Conservation (phyloP, 2,113 vertebrate genomes). For the Gadus macrocephalus region DNA sequence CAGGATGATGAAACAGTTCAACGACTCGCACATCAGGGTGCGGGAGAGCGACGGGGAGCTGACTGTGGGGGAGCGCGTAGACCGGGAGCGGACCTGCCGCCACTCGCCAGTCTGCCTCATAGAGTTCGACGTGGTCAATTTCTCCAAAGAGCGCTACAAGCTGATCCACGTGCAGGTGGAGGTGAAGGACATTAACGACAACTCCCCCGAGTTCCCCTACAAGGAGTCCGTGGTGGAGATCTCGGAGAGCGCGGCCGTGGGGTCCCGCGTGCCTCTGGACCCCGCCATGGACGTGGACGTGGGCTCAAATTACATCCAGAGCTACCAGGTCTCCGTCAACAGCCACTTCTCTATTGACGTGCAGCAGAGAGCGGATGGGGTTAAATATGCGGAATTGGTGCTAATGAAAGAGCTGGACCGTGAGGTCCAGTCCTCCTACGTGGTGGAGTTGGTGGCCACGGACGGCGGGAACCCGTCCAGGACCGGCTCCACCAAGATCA, state of each 20-base stretch:
- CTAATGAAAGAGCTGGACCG: constrained; percentile 90
- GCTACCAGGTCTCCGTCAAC: constrained; percentile 88
- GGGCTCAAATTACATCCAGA: constrained; percentile 89
- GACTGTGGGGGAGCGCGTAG: constrained; percentile 84
- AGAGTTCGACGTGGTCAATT: constrained; percentile 91
- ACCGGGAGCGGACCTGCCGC: constrained; percentile 87
- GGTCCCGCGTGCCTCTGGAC: constrained; percentile 84
- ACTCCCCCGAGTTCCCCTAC: constrained; percentile 85
- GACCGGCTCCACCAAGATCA: constrained; percentile 82
- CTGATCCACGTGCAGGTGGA: constrained; percentile 94
- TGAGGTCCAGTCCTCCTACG: constrained; percentile 82
- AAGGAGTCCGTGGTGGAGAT: constrained; percentile 82
- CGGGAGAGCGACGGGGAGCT: constrained; percentile 90
- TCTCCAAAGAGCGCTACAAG: constrained; percentile 87
- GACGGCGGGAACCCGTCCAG: constrained; percentile 83
- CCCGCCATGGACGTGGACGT: constrained; percentile 87
- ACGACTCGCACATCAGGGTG: constrained; percentile 86
- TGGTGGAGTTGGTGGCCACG: constrained; percentile 84
- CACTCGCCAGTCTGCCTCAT: constrained; percentile 82
- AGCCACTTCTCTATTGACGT: constrained; percentile 90
- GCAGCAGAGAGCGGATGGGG: constrained; percentile 87
- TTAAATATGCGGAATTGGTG: constrained; percentile 90
- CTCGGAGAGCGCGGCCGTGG: constrained; percentile 82
- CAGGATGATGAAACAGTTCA: constrained; percentile 93
- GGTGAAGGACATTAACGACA: constrained; percentile 92